Base-by-base conservation (phyloP, 2,797 vertebrate species). In the Channallabes apus region DNA sequence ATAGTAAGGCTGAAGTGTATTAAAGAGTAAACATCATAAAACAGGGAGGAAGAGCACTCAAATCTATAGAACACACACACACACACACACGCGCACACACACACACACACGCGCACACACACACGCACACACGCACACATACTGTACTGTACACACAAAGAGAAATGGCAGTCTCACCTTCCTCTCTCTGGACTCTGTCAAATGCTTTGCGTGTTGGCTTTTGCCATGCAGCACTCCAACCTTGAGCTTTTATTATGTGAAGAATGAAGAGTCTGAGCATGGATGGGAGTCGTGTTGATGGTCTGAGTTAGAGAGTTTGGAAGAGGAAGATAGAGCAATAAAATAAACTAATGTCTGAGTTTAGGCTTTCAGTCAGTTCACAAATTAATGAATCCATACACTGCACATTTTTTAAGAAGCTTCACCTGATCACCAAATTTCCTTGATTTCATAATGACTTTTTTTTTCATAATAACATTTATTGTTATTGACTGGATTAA, bases 241-340 rank as follows among this genome's bases (percentile, higher is more conserved):
- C 89, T 88, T 90, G 89, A 90, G 89, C 82, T 88, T 79, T 83
- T 85, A 85, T 90, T 90, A 87, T 85, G 56, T 82, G 46, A 72
- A 54, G 87, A 85, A 90, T 88, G 88, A 88, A 90, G 83, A 85
- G 68, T 76, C 82, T 54, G 51, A 54, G 84, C 86, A 83, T 85
- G 83, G 79, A 80, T 82, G 17, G 15, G 32, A 89, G 84, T 89
- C 86, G 67, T 82, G 85, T 83, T 58, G 59, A 86, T 75, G 68
- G 35, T 78, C 73, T 69, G 83, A 68, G 58, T 87, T 81, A 81
- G 69, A 78, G 59, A 62, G 41, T 67, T 80, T 69, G 69, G 77
- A 24, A 61, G 38, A 64, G 35, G 38, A 71, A 61, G 56, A 41
- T 6, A 12, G 11, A 67, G 41, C 24, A 14, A 65, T 29, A 82